Base-by-base conservation (phyloP, 2,888 invertebrate species). In the Phrixothrix hirtus region DNA sequence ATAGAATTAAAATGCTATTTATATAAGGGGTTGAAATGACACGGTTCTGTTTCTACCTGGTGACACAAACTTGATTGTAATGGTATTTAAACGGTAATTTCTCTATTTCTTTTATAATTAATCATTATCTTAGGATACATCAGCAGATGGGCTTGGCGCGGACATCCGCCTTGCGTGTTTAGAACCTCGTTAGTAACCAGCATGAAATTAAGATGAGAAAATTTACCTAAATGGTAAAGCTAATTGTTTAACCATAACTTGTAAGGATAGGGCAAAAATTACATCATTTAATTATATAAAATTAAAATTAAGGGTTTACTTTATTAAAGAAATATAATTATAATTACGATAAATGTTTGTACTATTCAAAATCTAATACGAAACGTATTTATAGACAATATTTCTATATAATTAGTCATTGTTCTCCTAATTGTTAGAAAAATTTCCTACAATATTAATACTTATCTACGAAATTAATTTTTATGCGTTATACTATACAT, bases 61-160 rank as follows among this genome's bases (percentile, higher is more conserved):
- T 46, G 45, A 38, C 32, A 45, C 43, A 34, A 48, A 50, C 39
- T 48, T 39, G 52, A 55, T 49, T 52, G 55, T 55, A 52, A 46
- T 48, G 52, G 56, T 55, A 58, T 64, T 60, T 61, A 63, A 57
- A 59, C 60, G 61, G 58, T 65, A 60, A 64, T 63, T 65, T 65
- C 63, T 66, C 58, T 65, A 62, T 66, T 65, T 64, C 60, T 61
- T 58, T 62, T 60, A 62, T 64, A 66, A 65, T 67, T 63, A 67
- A 65, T 67, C 64, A 67, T 62, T 65, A 67, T 67, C 65, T 60
- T 47, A 54, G 57, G 59, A 43, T 59, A 57, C 57, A 65, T 65
- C 65, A 52, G 49, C 48, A 56, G 42, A 59, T 60, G 62, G 61
- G 60, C 59, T 59, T 46, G 61, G 58, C 55, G 39, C 51, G 38